Percentiles rank a stretch among this genome's conserved stretches.
Evolutionary conservation across 1,140 invertebrate species (phyloP).

Genomic region (Lepidurus apus): DNA sequence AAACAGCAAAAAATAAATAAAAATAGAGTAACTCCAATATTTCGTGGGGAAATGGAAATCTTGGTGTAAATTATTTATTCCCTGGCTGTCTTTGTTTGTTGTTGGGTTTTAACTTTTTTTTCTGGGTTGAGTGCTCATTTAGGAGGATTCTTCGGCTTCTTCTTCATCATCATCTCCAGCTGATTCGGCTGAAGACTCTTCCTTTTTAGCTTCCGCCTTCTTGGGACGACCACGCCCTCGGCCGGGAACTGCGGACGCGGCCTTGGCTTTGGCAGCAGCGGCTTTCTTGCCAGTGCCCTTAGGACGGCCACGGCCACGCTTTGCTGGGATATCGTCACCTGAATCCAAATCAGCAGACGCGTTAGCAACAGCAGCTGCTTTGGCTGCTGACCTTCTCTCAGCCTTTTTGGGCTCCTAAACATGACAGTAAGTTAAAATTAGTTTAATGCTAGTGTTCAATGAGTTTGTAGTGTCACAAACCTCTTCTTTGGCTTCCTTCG

Average conservation of each 20-base stretch:
- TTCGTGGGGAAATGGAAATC: not conserved
- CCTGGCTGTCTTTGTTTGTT: not conserved
- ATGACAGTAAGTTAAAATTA: not conserved
- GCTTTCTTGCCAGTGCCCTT: constrained; percentile 36
- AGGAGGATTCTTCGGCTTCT: constrained; percentile 34
- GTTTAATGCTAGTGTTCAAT: not conserved
- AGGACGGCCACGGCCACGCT: constrained; percentile 34
- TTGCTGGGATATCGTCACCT: constrained; percentile 30
- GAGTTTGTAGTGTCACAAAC: not conserved
- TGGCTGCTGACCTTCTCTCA: constrained; percentile 31
- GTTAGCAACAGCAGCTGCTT: constrained; percentile 26
- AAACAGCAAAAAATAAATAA: not conserved
- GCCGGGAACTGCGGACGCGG: constrained; percentile 27
- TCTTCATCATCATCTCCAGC: constrained; percentile 33
- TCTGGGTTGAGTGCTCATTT: constrained; percentile 1
- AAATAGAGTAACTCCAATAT: not conserved
- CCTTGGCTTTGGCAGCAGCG: constrained; percentile 1
- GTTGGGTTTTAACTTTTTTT: not conserved
- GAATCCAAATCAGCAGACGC: constrained; percentile 23
- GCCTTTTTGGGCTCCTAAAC: constrained; percentile 30
- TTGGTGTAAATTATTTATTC: not conserved
- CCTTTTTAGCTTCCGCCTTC: constrained; percentile 31
- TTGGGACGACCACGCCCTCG: constrained; percentile 34
- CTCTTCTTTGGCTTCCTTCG: constrained; percentile 24
- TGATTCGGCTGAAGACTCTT: constrained; percentile 33